Base-by-base conservation (phyloP, 2,888 invertebrate genomes). In the Synanthedon myopaeformis region DNA sequence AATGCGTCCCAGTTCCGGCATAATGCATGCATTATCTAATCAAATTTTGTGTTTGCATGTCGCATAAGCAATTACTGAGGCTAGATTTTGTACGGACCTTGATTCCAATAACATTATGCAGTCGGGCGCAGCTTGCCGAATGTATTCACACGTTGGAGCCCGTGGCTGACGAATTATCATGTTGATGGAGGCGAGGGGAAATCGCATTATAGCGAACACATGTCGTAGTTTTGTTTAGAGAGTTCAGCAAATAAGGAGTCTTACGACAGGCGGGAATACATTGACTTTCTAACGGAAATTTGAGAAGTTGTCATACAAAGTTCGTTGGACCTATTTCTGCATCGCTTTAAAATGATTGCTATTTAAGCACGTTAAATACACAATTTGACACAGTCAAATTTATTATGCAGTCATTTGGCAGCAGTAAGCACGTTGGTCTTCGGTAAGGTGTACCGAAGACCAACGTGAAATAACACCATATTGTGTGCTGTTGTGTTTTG, bases 191-290 rank as follows among this genome's bases (percentile, higher is more conserved):
- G 60, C 57, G 59, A 59, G 59, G 65, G 52, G 61, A 68, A 72
- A 72, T 70, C 66, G 65, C 63, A 66, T 67, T 63, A 65, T 67
- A 61, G 67, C 41, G 48, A 49, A 53, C 49, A 49, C 41, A 49
- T 53, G 49, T 19, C 49, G 50, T 41, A 49, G 49, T 41, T 49
- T 49, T 49, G 49, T 49, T 62, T 67, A 65, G 64, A 55, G 52
- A 55, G 57, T 72, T 74, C 66, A 64, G 65, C 64, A 70, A 70
- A 70, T 70, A 69, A 60, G 63, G 61, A 66, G 67, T 35, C 35
- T 35, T 35, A 35, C 66, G 62, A 65, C 70, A 66, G 72, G 64
- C 59, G 66, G 62, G 67, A 66, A 72, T 74, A 70, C 70, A 75
- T 75, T 74, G 76, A 74, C 70, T 73, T 68, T 65, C 66, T 66